Evolutionary conservation across 2,888 invertebrate genomes (phyloP).

Genomic region (Antheraea assamensis): DNA sequence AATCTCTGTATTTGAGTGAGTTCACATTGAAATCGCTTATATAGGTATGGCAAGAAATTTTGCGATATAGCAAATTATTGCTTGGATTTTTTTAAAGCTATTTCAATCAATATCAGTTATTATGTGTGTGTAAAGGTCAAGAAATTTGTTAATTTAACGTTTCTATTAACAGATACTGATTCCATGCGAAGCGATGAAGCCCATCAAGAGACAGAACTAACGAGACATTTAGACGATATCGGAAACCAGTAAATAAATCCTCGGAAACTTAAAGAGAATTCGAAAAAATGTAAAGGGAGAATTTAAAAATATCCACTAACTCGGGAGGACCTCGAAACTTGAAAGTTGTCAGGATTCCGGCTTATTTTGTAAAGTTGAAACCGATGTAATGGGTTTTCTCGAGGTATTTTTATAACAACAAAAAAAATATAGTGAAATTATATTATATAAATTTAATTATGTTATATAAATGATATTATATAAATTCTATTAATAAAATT

Average conservation of each 20-base stretch:
- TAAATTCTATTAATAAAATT: not conserved
- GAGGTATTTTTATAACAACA: not conserved
- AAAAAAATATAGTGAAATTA: no score
- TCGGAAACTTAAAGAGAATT: not conserved
- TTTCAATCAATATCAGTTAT: not conserved
- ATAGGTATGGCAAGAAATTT: no score
- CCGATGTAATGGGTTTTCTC: not conserved
- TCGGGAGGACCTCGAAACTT: not conserved
- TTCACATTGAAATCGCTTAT: no score
- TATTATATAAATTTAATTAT: no score
- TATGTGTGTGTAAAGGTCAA: not conserved
- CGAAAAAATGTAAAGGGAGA: not conserved
- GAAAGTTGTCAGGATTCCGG: not conserved
- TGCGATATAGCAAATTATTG: no score
- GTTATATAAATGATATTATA: no score
- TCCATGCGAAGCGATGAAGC: slow-evolving; percentile 66
- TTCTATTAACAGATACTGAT: slow-evolving; percentile 54
- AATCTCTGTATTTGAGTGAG: no score
- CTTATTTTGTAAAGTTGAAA: not conserved
- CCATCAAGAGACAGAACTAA: slow-evolving; percentile 64
- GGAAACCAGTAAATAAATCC: slow-evolving; percentile 50
- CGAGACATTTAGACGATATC: slow-evolving; percentile 54
- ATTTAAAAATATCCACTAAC: not conserved
- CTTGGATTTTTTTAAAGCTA: not conserved
- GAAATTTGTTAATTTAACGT: not conserved